Evolutionary conservation across 2,888 invertebrate species (phyloP).

Genomic region (Drosophila prolongata): DNA sequence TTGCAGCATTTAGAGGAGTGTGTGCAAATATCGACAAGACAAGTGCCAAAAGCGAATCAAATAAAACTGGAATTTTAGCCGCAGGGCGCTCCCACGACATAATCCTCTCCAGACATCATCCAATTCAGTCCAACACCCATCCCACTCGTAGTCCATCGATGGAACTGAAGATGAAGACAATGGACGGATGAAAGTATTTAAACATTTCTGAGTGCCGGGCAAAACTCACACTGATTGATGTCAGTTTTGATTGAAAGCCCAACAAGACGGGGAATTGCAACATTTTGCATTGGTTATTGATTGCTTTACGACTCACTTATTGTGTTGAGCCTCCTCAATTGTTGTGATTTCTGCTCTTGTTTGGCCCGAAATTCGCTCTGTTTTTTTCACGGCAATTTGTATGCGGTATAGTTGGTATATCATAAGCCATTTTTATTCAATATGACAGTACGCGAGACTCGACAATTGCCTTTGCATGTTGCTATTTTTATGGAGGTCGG

Average conservation of each 20-base stretch:
- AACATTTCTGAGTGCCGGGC: conserved; percentile 39
- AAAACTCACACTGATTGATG: conserved; percentile 60
- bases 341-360: conserved; percentile 45
- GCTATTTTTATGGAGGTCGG: conserved; percentile 49
- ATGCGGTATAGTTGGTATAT: conserved; percentile 26
- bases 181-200: conserved; percentile 32
- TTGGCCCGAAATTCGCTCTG: conserved; percentile 31
- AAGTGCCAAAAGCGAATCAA: conserved; percentile 38
- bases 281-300: conserved; percentile 50
- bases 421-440: conserved; percentile 14
- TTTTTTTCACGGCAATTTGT: conserved; percentile 42
- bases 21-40: conserved; percentile 46
- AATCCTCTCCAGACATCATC: conserved; percentile 33
- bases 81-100: conserved; percentile 64
- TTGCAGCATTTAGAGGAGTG: conserved; percentile 28
- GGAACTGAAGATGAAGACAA: conserved; percentile 56
- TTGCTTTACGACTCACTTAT: conserved; percentile 44
- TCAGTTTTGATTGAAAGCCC: conserved; percentile 56
- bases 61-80: conserved; percentile 40
- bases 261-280: conserved; percentile 41
- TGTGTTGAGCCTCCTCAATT: conserved; percentile 18
- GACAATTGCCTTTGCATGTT: conserved; percentile 44
- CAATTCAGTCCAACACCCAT: conserved; percentile 11
- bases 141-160: conserved; percentile 1
- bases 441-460: conserved; percentile 1